These are phyloP conservation scores for Clusia tigrina DNA, from an alignment of 2,888 invertebrate species.

Conservation along the genomic window DNA sequence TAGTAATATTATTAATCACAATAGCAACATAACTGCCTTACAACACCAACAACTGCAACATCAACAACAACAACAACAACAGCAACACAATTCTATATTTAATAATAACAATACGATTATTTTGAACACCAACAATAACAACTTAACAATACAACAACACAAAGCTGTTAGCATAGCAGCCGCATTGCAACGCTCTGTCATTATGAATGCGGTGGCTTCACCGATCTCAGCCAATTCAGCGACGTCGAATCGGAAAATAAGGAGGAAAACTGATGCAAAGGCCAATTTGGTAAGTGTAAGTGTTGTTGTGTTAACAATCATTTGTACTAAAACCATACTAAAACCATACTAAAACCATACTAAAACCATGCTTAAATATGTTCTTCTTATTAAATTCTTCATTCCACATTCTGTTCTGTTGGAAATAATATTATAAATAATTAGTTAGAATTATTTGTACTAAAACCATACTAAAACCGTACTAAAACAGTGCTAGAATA, in stretches of 20 bases:
- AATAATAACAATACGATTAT: constrained; percentile 36
- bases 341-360: too few species aligned
- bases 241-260: constrained; percentile 73
- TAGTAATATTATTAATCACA: constrained; percentile 35
- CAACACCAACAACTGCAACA: constrained; percentile 42
- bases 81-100: constrained; percentile 26
- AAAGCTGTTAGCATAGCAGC: constrained; percentile 47
- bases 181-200: constrained; percentile 58
- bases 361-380: too few species aligned
- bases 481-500: too few species aligned
- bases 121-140: constrained; percentile 40
- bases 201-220: constrained; percentile 65
- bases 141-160: constrained; percentile 43
- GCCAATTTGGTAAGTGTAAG: constrained; percentile 55
- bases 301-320: too few species aligned
- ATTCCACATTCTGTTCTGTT: too few species aligned
- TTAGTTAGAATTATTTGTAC: too few species aligned
- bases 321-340: too few species aligned
- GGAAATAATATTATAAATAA: too few species aligned
- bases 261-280: constrained; percentile 75
- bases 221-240: constrained; percentile 65
- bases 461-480: too few species aligned
- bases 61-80: constrained; percentile 49
- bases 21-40: constrained; percentile 37
- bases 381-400: too few species aligned